A percentile compares a stretch with the other conserved stretches of the same genome.
phyloP scores from a whole-genome alignment of 2,888 invertebrate species.

The Leptogaster cylindrica region DNA sequence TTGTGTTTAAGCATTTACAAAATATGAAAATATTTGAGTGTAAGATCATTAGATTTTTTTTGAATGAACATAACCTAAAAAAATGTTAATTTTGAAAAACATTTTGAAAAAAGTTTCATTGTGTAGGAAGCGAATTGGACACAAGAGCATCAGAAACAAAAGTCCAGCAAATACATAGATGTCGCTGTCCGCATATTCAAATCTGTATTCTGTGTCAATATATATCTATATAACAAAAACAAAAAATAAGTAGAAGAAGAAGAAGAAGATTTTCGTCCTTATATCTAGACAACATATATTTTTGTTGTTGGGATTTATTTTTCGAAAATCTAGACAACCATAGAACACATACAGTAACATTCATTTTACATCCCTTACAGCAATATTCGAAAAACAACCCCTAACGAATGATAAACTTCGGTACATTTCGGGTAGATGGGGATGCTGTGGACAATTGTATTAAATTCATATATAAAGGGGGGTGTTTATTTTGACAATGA shows the following conservation, averaged over 20 bases:
- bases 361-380: constrained; percentile 3
- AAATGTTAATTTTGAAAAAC: constrained; percentile 6
- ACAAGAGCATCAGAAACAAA: constrained; percentile 2
- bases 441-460: constrained; percentile 51
- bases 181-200: background rate
- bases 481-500: constrained; percentile 62
- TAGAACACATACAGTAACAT: background rate
- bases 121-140: constrained; percentile 10
- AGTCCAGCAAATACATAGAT: constrained; percentile 4
- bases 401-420: constrained; percentile 39
- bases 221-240: too few relatives aligned
- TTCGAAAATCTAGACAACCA: constrained; percentile 9
- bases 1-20: too few relatives aligned
- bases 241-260: too few relatives aligned
- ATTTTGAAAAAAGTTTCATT: constrained; percentile 16
- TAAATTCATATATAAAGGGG: constrained; percentile 40
- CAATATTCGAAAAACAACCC: constrained; percentile 4
- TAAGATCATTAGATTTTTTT: too few relatives aligned
- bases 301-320: background rate
- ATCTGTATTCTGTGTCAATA: constrained; percentile 8
- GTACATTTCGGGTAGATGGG: constrained; percentile 50
- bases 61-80: constrained; percentile 18
- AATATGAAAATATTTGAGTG: too few relatives aligned
- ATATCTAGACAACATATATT: too few relatives aligned
- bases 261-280: too few relatives aligned